These are phyloP conservation scores for Drosophila repleta DNA, from an alignment of 1,140 invertebrate genomes.

Conservation along the genomic window DNA sequence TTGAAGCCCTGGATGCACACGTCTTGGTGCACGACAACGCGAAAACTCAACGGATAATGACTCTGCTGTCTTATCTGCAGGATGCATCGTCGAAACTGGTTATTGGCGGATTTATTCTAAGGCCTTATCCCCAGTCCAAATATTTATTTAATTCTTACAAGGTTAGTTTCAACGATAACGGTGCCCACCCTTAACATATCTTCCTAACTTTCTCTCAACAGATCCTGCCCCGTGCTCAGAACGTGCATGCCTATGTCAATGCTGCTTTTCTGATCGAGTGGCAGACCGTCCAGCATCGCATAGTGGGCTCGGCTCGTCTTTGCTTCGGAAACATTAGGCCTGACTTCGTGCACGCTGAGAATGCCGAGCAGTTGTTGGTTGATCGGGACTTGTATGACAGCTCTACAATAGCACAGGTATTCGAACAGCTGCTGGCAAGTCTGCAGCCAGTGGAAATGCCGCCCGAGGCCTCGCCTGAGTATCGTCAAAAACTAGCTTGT, in stretches of 20 bases:
- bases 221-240: constrained; percentile 89
- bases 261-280: constrained; percentile 88
- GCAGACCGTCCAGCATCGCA: constrained; percentile 60
- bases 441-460: constrained; percentile 82
- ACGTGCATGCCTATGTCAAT: constrained; percentile 92
- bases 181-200: not conserved
- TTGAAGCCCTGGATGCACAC: constrained; percentile 88
- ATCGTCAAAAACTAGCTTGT: constrained; percentile 87
- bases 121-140: constrained; percentile 51
- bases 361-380: constrained; percentile 87
- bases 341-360: constrained; percentile 88
- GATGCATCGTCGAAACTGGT: constrained; percentile 55
- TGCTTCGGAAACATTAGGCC: constrained; percentile 89
- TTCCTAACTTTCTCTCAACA: constrained; percentile 31
- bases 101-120: constrained; percentile 63
- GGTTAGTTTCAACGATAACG: constrained; percentile 84
- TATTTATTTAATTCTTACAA: constrained; percentile 84
- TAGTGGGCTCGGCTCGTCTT: constrained; percentile 67
- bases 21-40: constrained; percentile 61
- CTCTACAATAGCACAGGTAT: constrained; percentile 43
- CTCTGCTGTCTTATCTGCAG: constrained; percentile 52
- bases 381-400: constrained; percentile 85
- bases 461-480: constrained; percentile 87
- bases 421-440: constrained; percentile 44
- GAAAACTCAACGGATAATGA: constrained; percentile 42